Conservation (phyloP, 1,140 invertebrate species). For the Leptinotarsa lineolata region DNA sequence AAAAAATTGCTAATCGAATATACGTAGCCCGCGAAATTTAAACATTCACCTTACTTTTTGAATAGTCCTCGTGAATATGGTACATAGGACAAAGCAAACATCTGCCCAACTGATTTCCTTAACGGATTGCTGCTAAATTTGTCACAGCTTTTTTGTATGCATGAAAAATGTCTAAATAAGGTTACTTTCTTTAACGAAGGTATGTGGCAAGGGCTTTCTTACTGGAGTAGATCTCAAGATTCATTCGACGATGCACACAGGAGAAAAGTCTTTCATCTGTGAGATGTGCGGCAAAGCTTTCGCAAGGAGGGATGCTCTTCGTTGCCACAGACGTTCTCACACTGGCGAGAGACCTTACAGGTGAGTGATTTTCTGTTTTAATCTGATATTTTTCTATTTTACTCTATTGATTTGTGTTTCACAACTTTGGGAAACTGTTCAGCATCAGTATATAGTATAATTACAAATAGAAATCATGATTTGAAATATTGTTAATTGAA, state of each 20-base stretch:
- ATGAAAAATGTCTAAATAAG: too few relatives aligned
- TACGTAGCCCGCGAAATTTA: too few relatives aligned
- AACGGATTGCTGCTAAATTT: too few relatives aligned
- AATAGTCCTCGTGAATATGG: too few relatives aligned
- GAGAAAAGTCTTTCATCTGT: slow-evolving; percentile 72
- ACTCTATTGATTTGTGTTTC: background rate
- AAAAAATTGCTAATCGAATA: too few relatives aligned
- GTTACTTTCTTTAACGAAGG: slow-evolving; percentile 31
- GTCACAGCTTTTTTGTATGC: too few relatives aligned
- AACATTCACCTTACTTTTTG: too few relatives aligned
- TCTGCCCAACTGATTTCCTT: too few relatives aligned
- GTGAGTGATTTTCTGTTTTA: slow-evolving; percentile 24
- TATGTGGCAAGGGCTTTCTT: slow-evolving; percentile 70
- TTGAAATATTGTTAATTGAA: too few relatives aligned
- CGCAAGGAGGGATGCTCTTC: slow-evolving; percentile 69
- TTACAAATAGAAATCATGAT: too few relatives aligned
- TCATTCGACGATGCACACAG: slow-evolving; percentile 71
- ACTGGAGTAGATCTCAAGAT: slow-evolving; percentile 63
- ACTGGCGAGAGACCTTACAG: slow-evolving; percentile 71
- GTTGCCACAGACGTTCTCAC: slow-evolving; percentile 70
- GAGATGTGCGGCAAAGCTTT: slow-evolving; percentile 71
- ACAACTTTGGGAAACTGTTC: background rate
- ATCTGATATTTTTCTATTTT: background rate
- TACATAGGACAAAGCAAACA: too few relatives aligned
- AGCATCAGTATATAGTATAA: slow-evolving; percentile 1